Conservation (phyloP, 2,888 invertebrate species). For the Morpho achilles region DNA sequence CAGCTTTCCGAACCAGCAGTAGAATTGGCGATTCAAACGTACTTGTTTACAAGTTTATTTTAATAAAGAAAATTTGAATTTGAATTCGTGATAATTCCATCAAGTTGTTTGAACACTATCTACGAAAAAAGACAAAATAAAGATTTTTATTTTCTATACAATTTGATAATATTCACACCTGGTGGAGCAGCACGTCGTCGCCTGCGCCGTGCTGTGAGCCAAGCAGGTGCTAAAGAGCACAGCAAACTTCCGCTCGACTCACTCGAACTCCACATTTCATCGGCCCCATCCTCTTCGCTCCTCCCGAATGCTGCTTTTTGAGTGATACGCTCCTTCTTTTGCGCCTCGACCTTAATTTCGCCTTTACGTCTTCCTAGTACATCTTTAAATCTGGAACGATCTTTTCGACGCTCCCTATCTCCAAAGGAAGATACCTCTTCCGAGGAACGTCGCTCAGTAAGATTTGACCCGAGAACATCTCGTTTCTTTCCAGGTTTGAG, state of each 20-base stretch:
- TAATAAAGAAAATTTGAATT: too few species aligned
- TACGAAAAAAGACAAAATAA: too few species aligned
- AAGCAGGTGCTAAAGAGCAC: slow-evolving; percentile 60
- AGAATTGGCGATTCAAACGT: too few species aligned
- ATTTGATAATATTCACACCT: slow-evolving; percentile 19
- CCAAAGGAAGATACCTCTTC: slow-evolving; percentile 17
- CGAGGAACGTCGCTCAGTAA: slow-evolving; percentile 19
- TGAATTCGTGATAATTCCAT: too few species aligned
- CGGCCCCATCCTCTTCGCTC: slow-evolving; percentile 41
- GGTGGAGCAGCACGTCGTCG: slow-evolving; percentile 40
- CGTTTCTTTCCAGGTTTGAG: slow-evolving; percentile 22
- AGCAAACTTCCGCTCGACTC: slow-evolving; percentile 55
- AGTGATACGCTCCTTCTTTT: slow-evolving; percentile 17
- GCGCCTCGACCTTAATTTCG: slow-evolving; percentile 18
- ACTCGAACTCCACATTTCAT: slow-evolving; percentile 48
- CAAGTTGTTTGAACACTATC: too few species aligned
- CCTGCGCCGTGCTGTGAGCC: slow-evolving; percentile 51
- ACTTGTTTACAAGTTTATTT: too few species aligned
- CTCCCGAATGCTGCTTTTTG: slow-evolving; percentile 39
- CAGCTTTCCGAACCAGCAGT: too few species aligned
- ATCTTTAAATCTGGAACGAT: slow-evolving; percentile 22
- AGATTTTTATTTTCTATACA: too few species aligned
- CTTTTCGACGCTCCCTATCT: slow-evolving; percentile 18
- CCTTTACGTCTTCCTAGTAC: slow-evolving; percentile 15
- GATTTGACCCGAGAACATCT: slow-evolving; percentile 13